Evolutionary conservation across 2,113 vertebrate genomes (phyloP).

Genomic region (Calidris pygmaea): DNA sequence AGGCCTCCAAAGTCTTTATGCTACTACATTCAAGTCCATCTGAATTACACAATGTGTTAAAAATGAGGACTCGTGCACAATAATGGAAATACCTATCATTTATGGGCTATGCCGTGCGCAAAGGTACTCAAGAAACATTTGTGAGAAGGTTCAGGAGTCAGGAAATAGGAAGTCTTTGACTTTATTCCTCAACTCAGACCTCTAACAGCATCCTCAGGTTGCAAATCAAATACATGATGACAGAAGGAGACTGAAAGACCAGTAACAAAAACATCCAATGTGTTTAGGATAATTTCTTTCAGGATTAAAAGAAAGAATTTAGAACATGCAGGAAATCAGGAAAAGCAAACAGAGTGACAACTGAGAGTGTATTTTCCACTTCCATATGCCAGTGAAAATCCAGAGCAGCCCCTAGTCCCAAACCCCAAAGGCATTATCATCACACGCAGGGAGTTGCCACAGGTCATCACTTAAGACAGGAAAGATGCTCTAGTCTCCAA

Average conservation of each 20-base stretch:
- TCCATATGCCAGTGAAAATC: not conserved
- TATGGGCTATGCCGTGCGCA: not conserved
- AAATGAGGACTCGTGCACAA: not conserved
- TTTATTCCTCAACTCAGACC: not conserved
- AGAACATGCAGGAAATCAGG: not conserved
- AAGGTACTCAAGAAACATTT: not conserved
- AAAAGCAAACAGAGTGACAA: not conserved
- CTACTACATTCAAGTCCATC: not conserved
- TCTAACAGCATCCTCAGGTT: not conserved
- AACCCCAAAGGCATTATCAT: not conserved
- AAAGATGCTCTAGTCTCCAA: not conserved
- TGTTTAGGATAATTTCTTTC: not conserved
- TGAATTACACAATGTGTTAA: not conserved
- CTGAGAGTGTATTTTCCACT: not conserved
- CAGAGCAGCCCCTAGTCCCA: not conserved
- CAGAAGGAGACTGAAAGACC: not conserved
- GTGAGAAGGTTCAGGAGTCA: not conserved
- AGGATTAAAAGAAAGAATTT: not conserved
- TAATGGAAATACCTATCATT: not conserved
- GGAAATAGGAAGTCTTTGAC: not conserved
- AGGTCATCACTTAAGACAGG: not conserved
- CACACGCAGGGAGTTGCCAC: not conserved
- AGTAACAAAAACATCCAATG: not conserved
- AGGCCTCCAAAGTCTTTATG: slow-evolving; percentile 34
- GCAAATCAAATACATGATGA: not conserved